phyloP scores from a whole-genome alignment of 1,140 invertebrate genomes.

The Pteromalus puparum region DNA sequence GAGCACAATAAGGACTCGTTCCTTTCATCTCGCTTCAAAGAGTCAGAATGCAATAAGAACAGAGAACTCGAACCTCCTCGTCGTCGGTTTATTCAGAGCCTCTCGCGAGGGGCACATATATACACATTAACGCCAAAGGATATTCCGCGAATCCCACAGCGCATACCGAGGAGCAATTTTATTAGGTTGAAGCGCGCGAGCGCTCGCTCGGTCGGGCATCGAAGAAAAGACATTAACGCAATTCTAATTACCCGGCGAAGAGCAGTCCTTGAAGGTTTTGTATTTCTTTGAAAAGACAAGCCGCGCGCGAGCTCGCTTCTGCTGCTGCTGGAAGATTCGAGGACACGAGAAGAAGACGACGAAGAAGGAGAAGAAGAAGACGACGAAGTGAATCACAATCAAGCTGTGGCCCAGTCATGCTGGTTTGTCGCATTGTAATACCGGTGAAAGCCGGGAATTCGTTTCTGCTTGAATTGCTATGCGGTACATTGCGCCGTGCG shows the following conservation, averaged over 20 bases:
- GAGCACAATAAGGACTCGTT: neutral
- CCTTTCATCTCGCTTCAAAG: slow-evolving; percentile 9
- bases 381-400: neutral
- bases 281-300: neutral
- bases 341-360: neutral
- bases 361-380: neutral
- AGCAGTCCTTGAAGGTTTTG: neutral
- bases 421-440: neutral
- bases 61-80: neutral
- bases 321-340: no score
- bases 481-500: no score
- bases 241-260: slow-evolving; percentile 62
- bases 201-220: neutral
- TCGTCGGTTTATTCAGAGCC: neutral
- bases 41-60: neutral
- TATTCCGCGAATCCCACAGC: neutral
- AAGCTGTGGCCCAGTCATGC: neutral
- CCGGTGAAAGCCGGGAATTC: neutral
- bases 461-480: neutral
- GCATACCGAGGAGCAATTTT: neutral
- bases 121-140: slow-evolving; percentile 13
- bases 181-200: neutral
- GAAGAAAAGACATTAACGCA: slow-evolving; percentile 64
- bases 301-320: no score
- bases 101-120: neutral